Percentiles rank a stretch among this genome's conserved stretches.
Evolutionary conservation across 2,888 invertebrate species (phyloP).

Genomic region (Chromoteleia sp.): DNA sequence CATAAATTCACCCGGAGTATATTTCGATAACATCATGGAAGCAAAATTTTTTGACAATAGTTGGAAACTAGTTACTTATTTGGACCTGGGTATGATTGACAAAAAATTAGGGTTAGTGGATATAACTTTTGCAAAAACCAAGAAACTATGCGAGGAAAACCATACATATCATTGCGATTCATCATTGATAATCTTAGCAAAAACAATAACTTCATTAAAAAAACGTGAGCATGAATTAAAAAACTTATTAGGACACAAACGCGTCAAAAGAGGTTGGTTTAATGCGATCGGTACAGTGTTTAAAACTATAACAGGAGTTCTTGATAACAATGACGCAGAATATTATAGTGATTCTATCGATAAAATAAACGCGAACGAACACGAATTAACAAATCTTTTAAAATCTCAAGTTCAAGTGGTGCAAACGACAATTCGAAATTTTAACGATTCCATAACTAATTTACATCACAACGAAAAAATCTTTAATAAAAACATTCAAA

Average conservation of each 20-base stretch:
- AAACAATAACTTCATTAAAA: slow-evolving; percentile 12
- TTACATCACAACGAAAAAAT: slow-evolving; percentile 12
- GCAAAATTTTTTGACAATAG: slow-evolving; percentile 14
- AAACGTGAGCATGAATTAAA: slow-evolving; percentile 42
- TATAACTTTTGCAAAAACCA: too few relatives aligned
- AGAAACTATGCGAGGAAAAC: too few relatives aligned
- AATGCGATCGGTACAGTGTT: slow-evolving; percentile 71
- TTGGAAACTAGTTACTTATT: slow-evolving; percentile 35
- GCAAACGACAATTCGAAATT: slow-evolving; percentile 55
- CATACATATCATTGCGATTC: slow-evolving; percentile 2
- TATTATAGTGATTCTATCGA: slow-evolving; percentile 73
- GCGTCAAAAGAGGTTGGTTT: slow-evolving; percentile 70
- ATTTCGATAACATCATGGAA: slow-evolving; percentile 9
- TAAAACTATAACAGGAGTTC: slow-evolving; percentile 74
- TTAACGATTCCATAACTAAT: too few relatives aligned
- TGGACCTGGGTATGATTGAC: slow-evolving; percentile 23
- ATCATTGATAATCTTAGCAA: slow-evolving; percentile 1
- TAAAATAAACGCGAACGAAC: slow-evolving; percentile 64
- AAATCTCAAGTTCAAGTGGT: slow-evolving; percentile 55
- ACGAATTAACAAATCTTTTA: slow-evolving; percentile 55
- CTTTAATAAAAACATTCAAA: slow-evolving; percentile 26
- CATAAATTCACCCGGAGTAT: slow-evolving; percentile 8
- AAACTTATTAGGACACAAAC: slow-evolving; percentile 42
- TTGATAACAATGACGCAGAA: slow-evolving; percentile 74
- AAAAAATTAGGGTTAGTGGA: slow-evolving; percentile 17